phyloP scores from a whole-genome alignment of 1,140 invertebrate genomes.

The Zaprionus kolodkinae region DNA sequence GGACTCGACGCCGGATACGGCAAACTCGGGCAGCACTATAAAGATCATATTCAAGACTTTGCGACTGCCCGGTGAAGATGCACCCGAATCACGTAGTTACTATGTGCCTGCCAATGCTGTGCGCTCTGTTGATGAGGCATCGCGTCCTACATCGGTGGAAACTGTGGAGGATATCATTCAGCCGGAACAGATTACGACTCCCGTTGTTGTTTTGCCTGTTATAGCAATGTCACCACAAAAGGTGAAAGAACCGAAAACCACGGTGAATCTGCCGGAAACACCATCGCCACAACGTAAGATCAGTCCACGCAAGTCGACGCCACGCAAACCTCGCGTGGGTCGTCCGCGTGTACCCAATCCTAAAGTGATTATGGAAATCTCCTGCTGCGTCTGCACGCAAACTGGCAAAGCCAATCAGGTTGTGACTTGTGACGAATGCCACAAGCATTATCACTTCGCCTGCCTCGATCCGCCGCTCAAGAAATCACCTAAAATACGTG shows the following conservation, averaged over 20 bases:
- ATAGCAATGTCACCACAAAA: conserved; percentile 20
- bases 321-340: conserved; percentile 63
- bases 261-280: background rate
- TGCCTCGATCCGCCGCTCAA: conserved; percentile 96
- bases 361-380: conserved; percentile 59
- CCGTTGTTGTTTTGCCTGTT: conserved; percentile 18
- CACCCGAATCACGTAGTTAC: conserved; percentile 79
- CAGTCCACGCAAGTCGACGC: conserved; percentile 69
- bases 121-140: conserved; percentile 77
- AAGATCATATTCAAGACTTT: conserved; percentile 90
- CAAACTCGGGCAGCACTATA: conserved; percentile 85
- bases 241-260: conserved; percentile 23
- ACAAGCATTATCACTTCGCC: conserved; percentile 94
- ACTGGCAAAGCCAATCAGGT: conserved; percentile 71
- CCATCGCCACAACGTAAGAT: conserved; percentile 54
- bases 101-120: conserved; percentile 84
- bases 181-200: conserved; percentile 24
- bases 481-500: conserved; percentile 95
- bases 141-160: conserved; percentile 80
- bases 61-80: conserved; percentile 88
- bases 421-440: conserved; percentile 95
- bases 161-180: conserved; percentile 73
- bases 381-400: conserved; percentile 69
- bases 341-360: conserved; percentile 53
- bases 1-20: conserved; percentile 87